Conservation (phyloP, 2,113 vertebrate genomes). For the Thalassarche chlororhynchos region DNA sequence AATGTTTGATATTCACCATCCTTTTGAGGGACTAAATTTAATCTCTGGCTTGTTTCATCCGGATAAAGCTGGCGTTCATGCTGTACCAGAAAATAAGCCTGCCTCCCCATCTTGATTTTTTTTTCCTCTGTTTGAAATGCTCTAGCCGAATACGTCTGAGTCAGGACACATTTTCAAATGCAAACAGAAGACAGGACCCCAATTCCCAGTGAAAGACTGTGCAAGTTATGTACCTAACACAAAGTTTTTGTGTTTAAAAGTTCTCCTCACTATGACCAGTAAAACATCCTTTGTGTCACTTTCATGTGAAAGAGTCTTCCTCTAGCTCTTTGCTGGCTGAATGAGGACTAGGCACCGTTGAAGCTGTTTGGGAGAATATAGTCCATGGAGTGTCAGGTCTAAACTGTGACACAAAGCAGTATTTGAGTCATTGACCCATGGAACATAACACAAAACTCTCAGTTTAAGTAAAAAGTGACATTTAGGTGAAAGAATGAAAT, state of each 20-base stretch:
- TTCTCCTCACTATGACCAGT: neutral
- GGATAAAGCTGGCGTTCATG: neutral
- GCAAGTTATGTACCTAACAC: neutral
- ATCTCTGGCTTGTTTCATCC: constrained; percentile 51
- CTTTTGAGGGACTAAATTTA: constrained; percentile 33
- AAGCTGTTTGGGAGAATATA: neutral
- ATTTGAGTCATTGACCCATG: neutral
- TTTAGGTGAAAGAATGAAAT: neutral
- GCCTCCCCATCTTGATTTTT: neutral
- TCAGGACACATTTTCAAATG: neutral
- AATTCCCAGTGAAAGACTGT: neutral
- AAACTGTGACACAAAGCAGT: neutral
- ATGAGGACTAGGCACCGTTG: neutral
- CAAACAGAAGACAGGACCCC: neutral
- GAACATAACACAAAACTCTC: neutral
- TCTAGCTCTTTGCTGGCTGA: neutral
- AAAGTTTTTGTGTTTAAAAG: neutral
- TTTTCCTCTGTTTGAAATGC: neutral
- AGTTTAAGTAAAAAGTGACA: neutral
- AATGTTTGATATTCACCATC: constrained; percentile 26
- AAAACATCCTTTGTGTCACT: neutral
- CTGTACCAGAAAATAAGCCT: constrained; percentile 24
- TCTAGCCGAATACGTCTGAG: neutral
- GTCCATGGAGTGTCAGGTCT: neutral
- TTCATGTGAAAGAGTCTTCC: neutral